Evolutionary conservation across 2,888 invertebrate genomes (phyloP), one percentile per base, ranked within the genome.

Genomic region (Camptogramma bilineatum): DNA sequence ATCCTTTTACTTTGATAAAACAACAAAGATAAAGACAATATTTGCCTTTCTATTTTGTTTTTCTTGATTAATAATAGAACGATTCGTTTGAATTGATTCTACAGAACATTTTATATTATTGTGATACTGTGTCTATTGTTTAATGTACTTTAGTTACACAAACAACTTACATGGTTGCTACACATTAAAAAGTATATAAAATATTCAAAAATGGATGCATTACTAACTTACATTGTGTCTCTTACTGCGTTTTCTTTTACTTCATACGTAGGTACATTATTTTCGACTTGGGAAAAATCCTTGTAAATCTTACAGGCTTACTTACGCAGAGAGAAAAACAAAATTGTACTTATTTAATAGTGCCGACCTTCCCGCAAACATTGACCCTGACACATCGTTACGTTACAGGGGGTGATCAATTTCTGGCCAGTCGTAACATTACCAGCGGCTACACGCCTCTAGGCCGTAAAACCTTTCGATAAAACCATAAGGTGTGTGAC

Each of bases 321-420:
- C n/a, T 4, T 44, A n/a, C 48, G 28, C 16, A 34, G 21, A 13
- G 28, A 56, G 64, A 34, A 51, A 67, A 56, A 48, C 44, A 47
- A 52, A 56, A 56, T 68, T 66, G 70, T 72, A 28, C 28, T 28
- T 48, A 71, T 71, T 68, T 68, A 69, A 72, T 68, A 66, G 70
- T 59, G n/a, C 66, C 46, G 73, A 69, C 75, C 74, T 68, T 52
- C 62, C 44, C 34, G 56, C 58, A 59, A 70, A 58, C 68, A 69
- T 67, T 72, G 76, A 72, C 77, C 76, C 71, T 76, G 78, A 73
- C 74, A 74, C 75, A 68, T 71, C 62, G 70, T 75, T 67, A 73
- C 62, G 70, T 75, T 67, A 73, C 64, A 47, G 72, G 73, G 66
- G 78, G 78, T 78, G 82, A 87, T 85, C 84, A 84, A 84, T 83